Percentiles rank a stretch among this genome's conserved stretches.
Evolutionary conservation across 2,888 invertebrate species (phyloP).

Genomic region (Phymatocera aterrima): DNA sequence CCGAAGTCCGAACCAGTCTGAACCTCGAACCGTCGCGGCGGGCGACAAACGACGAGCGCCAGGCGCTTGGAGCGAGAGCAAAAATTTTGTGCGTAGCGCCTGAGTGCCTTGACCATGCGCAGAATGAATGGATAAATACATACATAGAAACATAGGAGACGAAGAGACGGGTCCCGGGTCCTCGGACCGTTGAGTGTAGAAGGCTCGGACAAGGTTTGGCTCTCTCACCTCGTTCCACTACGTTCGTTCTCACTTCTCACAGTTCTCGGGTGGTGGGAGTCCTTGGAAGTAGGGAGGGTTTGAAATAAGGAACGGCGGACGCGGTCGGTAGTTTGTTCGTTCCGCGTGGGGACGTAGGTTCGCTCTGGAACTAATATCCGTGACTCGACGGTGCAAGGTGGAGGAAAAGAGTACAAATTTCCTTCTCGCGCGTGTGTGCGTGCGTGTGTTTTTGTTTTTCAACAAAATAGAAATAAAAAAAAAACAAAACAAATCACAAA

Average conservation of each 20-base stretch:
- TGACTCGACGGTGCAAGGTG: conserved; percentile 7
- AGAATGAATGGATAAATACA: not conserved
- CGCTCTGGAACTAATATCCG: not conserved
- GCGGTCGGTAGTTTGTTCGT: conserved; percentile 41
- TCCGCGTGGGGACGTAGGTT: conserved; percentile 35
- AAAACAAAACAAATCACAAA: too few species aligned
- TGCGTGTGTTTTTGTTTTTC: not conserved
- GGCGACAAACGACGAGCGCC: not conserved
- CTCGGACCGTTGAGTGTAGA: not conserved
- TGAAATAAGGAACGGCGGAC: conserved; percentile 41
- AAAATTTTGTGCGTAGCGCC: not conserved
- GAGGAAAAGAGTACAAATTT: not conserved
- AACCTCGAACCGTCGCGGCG: too few species aligned
- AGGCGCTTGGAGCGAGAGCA: not conserved
- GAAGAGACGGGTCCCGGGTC: not conserved
- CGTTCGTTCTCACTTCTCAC: not conserved
- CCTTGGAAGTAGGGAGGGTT: conserved; percentile 10
- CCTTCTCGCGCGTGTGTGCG: too few species aligned
- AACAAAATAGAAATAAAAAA: too few species aligned
- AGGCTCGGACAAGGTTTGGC: not conserved
- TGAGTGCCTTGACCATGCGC: conserved; percentile 11
- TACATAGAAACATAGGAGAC: not conserved
- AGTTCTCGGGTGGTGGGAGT: conserved; percentile 1
- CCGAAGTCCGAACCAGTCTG: not conserved
- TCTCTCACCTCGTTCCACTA: conserved; percentile 11